Base-by-base conservation (phyloP, 2,113 vertebrate genomes). In the Rynchops niger region DNA sequence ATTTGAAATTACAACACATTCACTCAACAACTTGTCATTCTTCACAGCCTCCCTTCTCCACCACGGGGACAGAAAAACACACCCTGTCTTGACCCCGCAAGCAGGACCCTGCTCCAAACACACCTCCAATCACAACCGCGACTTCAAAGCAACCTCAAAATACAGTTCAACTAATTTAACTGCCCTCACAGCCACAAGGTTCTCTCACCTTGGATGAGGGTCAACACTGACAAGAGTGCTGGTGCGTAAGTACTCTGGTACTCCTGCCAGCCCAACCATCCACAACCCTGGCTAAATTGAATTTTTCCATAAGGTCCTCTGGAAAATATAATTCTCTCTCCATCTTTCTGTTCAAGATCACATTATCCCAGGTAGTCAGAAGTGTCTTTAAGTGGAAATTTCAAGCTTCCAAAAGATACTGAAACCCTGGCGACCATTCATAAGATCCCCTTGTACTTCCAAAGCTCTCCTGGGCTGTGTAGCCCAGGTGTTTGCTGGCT, bases 11-110 rank as follows among this genome's bases (percentile, higher is more conserved):
- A 36, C 59, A 65, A 3, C 70, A 70, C 1, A 1, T 73, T 78
- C 73, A 14, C 63, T 74, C 71, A n/a, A 56, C 50, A 78, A 58
- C 27, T 62, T 45, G 40, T 53, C 43, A 11, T 53, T 82, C 77
- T 86, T 79, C 2, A 1, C 49, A 72, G 45, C 17, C 30, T 91
- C 59, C 26, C 30, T 67, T 74, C 8, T 4, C 58, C 71, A 45
- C 22, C 67, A 14, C 23, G n/a, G 74, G 29, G 88, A 66, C 21
- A 30, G 72, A 40, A 69, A 29, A 81, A 40, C 18, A 62, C 1
- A 0, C 8, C 16, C n/a, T 69, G 22, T 17, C 38, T 38, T 0
- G 0, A 43, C 45, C 67, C 26, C 2, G 0, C 3, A 5, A 40
- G 15, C 43, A 59, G 20, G 9, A n/a, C 42, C 59, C n/a, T 78